Base-by-base conservation (phyloP, 2,113 vertebrate genomes). In the Microtus oregoni region DNA sequence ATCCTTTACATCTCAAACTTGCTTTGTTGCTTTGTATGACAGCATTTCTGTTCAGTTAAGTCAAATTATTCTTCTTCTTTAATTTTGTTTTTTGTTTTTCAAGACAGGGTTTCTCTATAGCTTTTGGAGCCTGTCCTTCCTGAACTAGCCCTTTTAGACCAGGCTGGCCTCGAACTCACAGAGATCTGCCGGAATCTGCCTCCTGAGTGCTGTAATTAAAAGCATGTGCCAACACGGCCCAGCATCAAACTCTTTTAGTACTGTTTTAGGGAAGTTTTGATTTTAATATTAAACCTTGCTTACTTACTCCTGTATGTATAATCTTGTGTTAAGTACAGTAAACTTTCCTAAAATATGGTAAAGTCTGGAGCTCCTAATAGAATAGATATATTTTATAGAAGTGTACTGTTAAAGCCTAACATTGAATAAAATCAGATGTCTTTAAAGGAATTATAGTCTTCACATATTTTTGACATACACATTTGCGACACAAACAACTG, bases 241-340 rank as follows among this genome's bases (percentile, higher is more conserved):
- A 19, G 55, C 55, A 58, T 58, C 17, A 58, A 94, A 87, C 7
- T 63, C 0, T 14, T 77, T 90, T 90, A 97, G 38, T 78, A 20
- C 67, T 89, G 26, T 65, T 52, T 41, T 26, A 86, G 10, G 95
- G 58, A 89, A 26, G 0, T 68, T 30, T 32, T 68, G 22, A 32
- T 30, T 68, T 68, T 32, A 1, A 82, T 44, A 83, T 90, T 95
- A 90, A 24, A 76, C 28, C 12, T 92, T 89, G 22, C 52, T 93
- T 75, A 79, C 7, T 63, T 89, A 30, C 90, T 94, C 88, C 24
- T 81, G 5, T 93, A 55, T 87, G 24, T 94, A 86, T 89, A 90
- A 78, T 95, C 95, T 92, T 92, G 4, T 95, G 32, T 94, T 44
- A 90, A 72, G 92, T 94, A 90, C 72, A 15, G 14, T 89, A 92